These are phyloP conservation scores for Zootermopsis nevadensis DNA, from an alignment of 2,888 invertebrate genomes.

Conservation along the genomic window DNA sequence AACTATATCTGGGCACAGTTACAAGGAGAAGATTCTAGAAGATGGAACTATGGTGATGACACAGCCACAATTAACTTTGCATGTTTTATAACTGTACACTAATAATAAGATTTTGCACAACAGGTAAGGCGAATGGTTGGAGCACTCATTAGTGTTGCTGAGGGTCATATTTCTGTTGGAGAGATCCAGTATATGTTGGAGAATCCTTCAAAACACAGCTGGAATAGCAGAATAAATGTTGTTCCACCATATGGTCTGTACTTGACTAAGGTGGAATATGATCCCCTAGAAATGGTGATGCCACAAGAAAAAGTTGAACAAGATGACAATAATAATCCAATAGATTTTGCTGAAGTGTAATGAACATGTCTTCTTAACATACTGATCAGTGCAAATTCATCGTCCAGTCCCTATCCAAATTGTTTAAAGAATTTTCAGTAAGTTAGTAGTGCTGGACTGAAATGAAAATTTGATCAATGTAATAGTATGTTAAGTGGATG, in stretches of 20 bases:
- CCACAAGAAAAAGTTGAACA: conserved; percentile 49
- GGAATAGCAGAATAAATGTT: conserved; percentile 66
- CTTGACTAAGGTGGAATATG: conserved; percentile 77
- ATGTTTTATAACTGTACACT: no score
- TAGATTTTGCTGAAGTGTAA: no score
- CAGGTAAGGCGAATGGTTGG: conserved; percentile 84
- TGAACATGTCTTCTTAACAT: no score
- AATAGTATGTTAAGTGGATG: no score
- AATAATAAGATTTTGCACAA: neutral
- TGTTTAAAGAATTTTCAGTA: no score
- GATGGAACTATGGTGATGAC: no score
- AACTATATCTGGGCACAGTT: conserved; percentile 73
- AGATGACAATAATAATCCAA: neutral
- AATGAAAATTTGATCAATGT: no score
- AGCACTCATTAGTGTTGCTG: conserved; percentile 72
- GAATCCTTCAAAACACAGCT: conserved; percentile 77
- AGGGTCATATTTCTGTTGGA: conserved; percentile 70
- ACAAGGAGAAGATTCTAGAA: conserved; percentile 55
- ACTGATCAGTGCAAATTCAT: no score
- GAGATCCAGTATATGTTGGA: conserved; percentile 82
- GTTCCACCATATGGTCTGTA: conserved; percentile 79
- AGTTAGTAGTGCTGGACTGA: no score
- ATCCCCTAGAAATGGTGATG: conserved; percentile 68
- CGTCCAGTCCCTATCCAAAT: no score
- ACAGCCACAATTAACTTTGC: no score